A percentile compares a stretch with the other conserved stretches of the same genome.
phyloP scores from a whole-genome alignment of 23 tunicate genomes.

The Botrylloides violaceus region DNA sequence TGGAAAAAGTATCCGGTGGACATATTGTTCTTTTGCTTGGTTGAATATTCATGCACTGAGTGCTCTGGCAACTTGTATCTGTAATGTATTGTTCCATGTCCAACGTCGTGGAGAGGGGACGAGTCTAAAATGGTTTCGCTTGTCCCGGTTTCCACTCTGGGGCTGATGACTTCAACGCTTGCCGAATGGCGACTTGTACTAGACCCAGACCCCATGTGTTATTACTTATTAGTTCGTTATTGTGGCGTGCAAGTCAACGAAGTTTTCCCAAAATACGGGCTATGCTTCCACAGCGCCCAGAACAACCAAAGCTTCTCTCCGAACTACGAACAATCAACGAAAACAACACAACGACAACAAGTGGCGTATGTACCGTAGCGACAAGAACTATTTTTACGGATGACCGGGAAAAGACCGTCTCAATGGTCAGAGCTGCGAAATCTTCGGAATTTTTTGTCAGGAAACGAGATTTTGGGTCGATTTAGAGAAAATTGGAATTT shows the following conservation, averaged over 20 bases:
- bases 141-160: slow-evolving; percentile 6
- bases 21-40: background rate
- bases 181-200: background rate
- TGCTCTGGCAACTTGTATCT: slow-evolving; percentile 8
- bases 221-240: no score
- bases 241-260: no score
- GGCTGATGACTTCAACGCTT: background rate
- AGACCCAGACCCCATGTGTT: slow-evolving; percentile 2
- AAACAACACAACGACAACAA: background rate
- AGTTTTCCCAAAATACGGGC: no score
- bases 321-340: background rate
- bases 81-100: slow-evolving; percentile 21
- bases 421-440: no score
- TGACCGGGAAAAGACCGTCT: no score
- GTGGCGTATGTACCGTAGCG: background rate
- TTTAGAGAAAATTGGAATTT: no score
- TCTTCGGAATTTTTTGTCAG: no score
- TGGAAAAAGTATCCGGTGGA: slow-evolving; percentile 26
- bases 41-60: slow-evolving; percentile 3
- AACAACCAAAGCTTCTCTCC: no score
- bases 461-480: no score
- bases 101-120: slow-evolving; percentile 8
- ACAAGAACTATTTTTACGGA: no score
- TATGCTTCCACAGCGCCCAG: no score
- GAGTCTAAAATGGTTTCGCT: slow-evolving; percentile 3